Conservation (phyloP, 2,113 vertebrate genomes). For the Cranoglanis bouderius region DNA sequence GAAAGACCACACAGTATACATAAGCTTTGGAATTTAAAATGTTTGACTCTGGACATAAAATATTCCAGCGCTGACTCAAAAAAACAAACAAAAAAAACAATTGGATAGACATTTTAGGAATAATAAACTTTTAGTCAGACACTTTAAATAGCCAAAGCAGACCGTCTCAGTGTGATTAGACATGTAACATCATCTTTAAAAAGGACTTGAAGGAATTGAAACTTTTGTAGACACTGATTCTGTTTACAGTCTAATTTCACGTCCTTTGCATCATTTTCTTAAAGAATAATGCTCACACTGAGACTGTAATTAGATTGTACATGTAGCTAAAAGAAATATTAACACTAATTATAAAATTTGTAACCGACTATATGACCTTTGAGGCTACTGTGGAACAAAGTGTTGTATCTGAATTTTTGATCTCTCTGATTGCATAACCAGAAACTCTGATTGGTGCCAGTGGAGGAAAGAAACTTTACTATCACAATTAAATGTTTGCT, state of each 20-base stretch:
- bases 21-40: neutral
- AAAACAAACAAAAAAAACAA: neutral
- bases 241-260: neutral
- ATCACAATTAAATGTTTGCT: neutral
- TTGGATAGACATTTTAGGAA: neutral
- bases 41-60: neutral
- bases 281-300: neutral
- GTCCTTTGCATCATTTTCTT: neutral
- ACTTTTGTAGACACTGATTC: neutral
- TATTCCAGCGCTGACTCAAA: neutral
- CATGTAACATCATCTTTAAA: neutral
- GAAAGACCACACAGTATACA: neutral
- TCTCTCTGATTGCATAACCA: neutral
- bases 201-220: neutral
- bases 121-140: neutral
- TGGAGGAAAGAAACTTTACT: neutral
- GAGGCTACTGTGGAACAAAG: neutral
- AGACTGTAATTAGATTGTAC: neutral
- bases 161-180: slow-evolving; percentile 4
- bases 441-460: neutral
- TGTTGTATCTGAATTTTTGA: neutral
- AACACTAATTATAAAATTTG: neutral
- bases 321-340: neutral
- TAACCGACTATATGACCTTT: neutral
- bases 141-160: slow-evolving; percentile 13